Base-by-base conservation (phyloP, 2,797 vertebrate species). In the Rhinogobio ventralis region DNA sequence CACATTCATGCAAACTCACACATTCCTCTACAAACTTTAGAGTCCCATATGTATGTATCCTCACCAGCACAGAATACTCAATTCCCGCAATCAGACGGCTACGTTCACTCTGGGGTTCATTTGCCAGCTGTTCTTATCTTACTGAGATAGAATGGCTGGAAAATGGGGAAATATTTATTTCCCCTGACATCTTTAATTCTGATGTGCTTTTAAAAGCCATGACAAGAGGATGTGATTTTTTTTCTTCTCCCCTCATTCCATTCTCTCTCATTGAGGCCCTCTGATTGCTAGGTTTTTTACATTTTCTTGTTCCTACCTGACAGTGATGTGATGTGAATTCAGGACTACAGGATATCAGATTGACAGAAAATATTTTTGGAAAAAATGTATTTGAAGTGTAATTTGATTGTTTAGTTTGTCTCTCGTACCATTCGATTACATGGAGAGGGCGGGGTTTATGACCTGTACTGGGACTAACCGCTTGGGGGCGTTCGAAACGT, bases 41-140 rank as follows among this genome's bases (percentile, higher is more conserved):
- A 39, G 74, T 75, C 20, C 36, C 49, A 73, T 46, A 28, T 71
- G 53, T 46, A 81, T 85, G 84, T 53, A 90, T 80, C 76, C 23
- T 77, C 68, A 79, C 73, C 15, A 82, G 28, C 87, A 83, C 88
- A 76, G 86, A 82, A 69, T 85, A 80, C 88, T 90, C 88, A 1
- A 1, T 86, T 90, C 91, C 62, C 85, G 90, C 90, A 93, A 92
- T 94, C 91, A 94, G 89, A 93, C 91, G 91, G 93, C 90, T 91
- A 90, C 90, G 81, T 73, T 82, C 83, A 49, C 88, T 87, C 78
- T 86, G 73, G 85, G 75, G 55, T 81, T 87, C 79, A 81, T 86
- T 86, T 78, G 85, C 84, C 87, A 66, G 80, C 68, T 86, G 86
- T 87, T 94, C 92, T 94, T 90, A 93, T 93, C 88, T 91, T 69